Percentiles rank a stretch among this genome's conserved stretches.
phyloP scores from a whole-genome alignment of 2,888 invertebrate genomes.

The Plebejus argus region DNA sequence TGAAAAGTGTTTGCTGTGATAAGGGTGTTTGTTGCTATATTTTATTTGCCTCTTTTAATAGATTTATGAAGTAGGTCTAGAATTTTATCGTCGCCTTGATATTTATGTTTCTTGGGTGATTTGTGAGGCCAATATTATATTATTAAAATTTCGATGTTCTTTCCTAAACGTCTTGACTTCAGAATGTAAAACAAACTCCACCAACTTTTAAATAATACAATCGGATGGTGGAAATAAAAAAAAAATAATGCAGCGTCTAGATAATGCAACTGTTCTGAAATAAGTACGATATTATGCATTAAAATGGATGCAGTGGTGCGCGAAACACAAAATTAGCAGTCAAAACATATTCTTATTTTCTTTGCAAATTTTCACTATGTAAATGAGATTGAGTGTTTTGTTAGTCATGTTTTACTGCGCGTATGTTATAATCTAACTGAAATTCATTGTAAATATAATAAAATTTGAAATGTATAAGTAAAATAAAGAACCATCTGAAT shows the following conservation, averaged over 20 bases:
- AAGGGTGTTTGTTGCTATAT: constrained; percentile 23
- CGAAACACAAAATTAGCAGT: constrained; percentile 38
- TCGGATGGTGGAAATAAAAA: not conserved
- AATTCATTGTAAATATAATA: no score
- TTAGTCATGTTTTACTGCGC: not conserved
- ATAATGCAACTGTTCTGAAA: constrained; percentile 27
- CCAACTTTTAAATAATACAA: not conserved
- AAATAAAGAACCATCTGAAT: no score
- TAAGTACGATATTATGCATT: constrained; percentile 38
- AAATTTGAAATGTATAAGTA: no score
- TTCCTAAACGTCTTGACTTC: no score
- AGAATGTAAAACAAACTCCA: not conserved
- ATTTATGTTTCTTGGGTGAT: not conserved
- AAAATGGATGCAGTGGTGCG: constrained; percentile 37
- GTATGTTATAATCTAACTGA: not conserved
- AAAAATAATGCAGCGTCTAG: constrained; percentile 19
- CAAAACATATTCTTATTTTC: constrained; percentile 35
- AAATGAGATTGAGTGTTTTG: not conserved
- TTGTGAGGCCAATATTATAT: not conserved
- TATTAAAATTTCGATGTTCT: no score
- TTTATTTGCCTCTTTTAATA: constrained; percentile 1
- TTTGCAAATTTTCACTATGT: constrained; percentile 35
- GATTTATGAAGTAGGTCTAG: not conserved
- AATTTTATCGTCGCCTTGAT: not conserved
- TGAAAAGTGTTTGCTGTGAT: constrained; percentile 37